Percentiles rank a stretch among this genome's conserved stretches.
phyloP scores from a whole-genome alignment of 2,113 vertebrate species.

The Poeciliopsis prolifica region DNA sequence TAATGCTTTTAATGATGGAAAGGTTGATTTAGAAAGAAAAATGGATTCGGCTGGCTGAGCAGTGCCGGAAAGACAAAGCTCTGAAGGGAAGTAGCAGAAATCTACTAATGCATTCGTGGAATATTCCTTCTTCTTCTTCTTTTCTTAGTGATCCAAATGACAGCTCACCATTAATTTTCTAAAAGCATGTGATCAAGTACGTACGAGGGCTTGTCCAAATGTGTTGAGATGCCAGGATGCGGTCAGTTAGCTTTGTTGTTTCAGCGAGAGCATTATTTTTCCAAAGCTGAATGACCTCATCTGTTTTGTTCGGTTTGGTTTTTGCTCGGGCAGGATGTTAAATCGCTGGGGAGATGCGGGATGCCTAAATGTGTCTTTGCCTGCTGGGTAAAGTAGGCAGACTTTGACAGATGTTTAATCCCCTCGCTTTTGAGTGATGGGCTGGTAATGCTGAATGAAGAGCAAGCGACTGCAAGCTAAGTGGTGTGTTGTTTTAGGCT shows the following conservation, averaged over 20 bases:
- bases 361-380: slow-evolving; percentile 60
- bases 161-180: neutral
- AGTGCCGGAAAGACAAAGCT: slow-evolving; percentile 14
- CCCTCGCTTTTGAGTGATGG: slow-evolving; percentile 65
- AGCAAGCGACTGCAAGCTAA: slow-evolving; percentile 48
- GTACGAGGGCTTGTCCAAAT: neutral
- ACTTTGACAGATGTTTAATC: slow-evolving; percentile 78
- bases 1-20: slow-evolving; percentile 23
- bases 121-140: neutral
- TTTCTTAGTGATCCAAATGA: neutral
- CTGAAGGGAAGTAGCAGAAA: slow-evolving; percentile 12
- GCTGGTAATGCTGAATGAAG: slow-evolving; percentile 50
- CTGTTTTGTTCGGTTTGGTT: slow-evolving; percentile 38
- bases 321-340: slow-evolving; percentile 45
- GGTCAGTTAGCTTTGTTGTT: slow-evolving; percentile 6
- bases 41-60: slow-evolving; percentile 15
- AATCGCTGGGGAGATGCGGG: slow-evolving; percentile 41
- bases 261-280: slow-evolving; percentile 38
- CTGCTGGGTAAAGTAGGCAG: slow-evolving; percentile 54
- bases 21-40: slow-evolving; percentile 30
- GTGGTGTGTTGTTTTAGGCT: slow-evolving; percentile 33
- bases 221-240: neutral
- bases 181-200: too few relatives aligned
- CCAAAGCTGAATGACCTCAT: slow-evolving; percentile 52
- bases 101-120: slow-evolving; percentile 2